Evolutionary conservation across 1,140 invertebrate species (phyloP), one percentile per base, ranked within the genome.

Genomic region (Eulimnadia texana): DNA sequence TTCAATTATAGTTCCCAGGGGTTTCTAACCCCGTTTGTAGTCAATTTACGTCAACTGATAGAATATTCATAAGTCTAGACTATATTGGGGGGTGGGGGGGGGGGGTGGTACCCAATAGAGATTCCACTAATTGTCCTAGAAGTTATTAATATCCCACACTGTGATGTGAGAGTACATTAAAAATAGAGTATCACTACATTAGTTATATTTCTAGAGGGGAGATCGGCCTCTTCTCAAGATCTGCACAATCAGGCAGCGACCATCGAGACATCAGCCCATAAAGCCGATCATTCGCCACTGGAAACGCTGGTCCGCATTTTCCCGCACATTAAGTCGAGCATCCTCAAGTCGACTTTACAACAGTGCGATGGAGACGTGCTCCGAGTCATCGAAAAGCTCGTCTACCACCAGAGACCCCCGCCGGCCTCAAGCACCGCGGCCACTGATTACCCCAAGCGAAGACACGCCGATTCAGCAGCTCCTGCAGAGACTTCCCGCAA

Each of bases 301-400:
- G 87, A 90, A 68, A 82, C 87, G 13, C 74, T 90, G 9, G 73
- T 84, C 55, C 74, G 82, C 50, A 88, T 94, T 0, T 95, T 94
- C 70, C 91, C 91, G 0, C 83, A 83, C 64, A 82, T 87, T 66
- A 83, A 89, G 66, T 78, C 88, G 25, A 80, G 80, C 23, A 87
- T 93, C 63, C 85, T 94, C 1, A 90, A 93, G 71, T 79, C 84
- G 3, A 79, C 90, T 52, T 76, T 94, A 2, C 78, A 81, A 58
- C 75, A 80, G 61, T 81, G 75, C 75, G 82, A 73, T 76, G 89
- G 90, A 0, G 90, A 94, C 69, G 85, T 93, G 0, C 81, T 93
- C 0, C 84, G 89, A 66, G 88, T 90, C 1, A 93, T 95, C 80
- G 90, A 95, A 70, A 81, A 87, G 53, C 81, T 91, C 78, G 77